Evolutionary conservation across 2,888 invertebrate species (phyloP), one percentile per base, ranked within the genome.

Genomic region (Ectropis crepuscularia): DNA sequence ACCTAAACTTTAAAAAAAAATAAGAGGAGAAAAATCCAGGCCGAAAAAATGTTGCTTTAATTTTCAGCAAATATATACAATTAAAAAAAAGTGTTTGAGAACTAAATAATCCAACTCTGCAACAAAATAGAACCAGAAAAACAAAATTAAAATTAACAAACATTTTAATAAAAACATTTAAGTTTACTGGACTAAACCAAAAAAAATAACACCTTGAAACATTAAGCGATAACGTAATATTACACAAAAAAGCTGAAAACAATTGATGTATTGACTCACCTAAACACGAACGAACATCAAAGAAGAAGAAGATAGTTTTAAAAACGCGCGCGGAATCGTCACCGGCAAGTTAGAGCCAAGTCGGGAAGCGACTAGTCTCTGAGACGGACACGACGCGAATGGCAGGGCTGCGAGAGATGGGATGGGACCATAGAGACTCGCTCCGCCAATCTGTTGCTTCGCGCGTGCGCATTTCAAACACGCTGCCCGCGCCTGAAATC

Each of bases 361-460:
- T 57, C 61, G 63, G 63, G 73, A 61, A 12, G 51, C 64, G 60
- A 60, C 60, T 51, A n/a, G 2, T 7, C 43, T 0, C 6, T 0
- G 39, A 9, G 63, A 71, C 70, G 71, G 72, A 73, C 81, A 74
- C 78, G 48, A 77, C 84, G 81, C 85, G 83, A 81, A 73, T 80
- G 66, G 58, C 46, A 65, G 59, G 50, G 16, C 54, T 54, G 68
- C 64, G 75, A 69, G 70, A 64, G 68, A 70, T 66, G 67, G 73
- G 67, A 63, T 38, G 61, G 61, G 65, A 61, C 46, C 46, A 38
- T 28, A 72, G 70, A 69, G 70, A 72, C 69, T 73, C 67, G 74
- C 78, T 79, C 79, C 78, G 64, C 77, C 78, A 77, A 85, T 77
- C 87, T 86, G 87, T 86, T 87, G 64, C 64, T 49, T 42, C 53